phyloP scores from a whole-genome alignment of 2,113 vertebrate species.

The Ginglymostoma cirratum region DNA sequence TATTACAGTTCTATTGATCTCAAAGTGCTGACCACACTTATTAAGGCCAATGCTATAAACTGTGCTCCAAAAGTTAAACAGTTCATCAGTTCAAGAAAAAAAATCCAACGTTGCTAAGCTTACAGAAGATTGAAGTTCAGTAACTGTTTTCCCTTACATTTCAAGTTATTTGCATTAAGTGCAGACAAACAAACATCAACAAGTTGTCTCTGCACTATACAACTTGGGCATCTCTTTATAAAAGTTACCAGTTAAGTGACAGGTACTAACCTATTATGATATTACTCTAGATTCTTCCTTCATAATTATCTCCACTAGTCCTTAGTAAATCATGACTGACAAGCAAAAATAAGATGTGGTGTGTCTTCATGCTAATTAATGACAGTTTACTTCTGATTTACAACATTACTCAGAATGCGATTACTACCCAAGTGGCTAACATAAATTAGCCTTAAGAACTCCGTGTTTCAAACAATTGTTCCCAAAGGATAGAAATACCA shows the following conservation, averaged over 20 bases:
- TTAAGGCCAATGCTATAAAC: constrained; percentile 38
- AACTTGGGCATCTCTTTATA: constrained; percentile 42
- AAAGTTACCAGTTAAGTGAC: constrained; percentile 45
- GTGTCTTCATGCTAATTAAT: constrained; percentile 43
- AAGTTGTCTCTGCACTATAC: not conserved
- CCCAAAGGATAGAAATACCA: not conserved
- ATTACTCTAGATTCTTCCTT: constrained; percentile 40
- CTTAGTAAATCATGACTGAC: constrained; percentile 44
- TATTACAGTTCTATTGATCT: constrained; percentile 39
- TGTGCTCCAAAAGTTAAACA: constrained; percentile 38
- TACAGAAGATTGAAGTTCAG: constrained; percentile 41
- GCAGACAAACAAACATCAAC: constrained; percentile 43
- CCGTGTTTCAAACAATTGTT: constrained; percentile 38
- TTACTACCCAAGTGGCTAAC: constrained; percentile 42
- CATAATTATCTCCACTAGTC: constrained; percentile 39
- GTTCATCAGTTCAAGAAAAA: constrained; percentile 39
- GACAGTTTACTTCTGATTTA: constrained; percentile 46
- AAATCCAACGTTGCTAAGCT: constrained; percentile 41
- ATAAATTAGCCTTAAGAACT: constrained; percentile 44
- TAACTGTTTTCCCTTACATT: constrained; percentile 41
- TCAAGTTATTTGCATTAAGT: constrained; percentile 41
- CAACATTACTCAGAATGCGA: constrained; percentile 42
- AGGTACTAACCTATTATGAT: constrained; percentile 43
- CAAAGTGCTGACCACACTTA: constrained; percentile 38
- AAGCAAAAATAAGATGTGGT: constrained; percentile 39